These are phyloP conservation scores for Etheostoma nigrum DNA, from an alignment of 2,797 vertebrate genomes.

Conservation along the genomic window DNA sequence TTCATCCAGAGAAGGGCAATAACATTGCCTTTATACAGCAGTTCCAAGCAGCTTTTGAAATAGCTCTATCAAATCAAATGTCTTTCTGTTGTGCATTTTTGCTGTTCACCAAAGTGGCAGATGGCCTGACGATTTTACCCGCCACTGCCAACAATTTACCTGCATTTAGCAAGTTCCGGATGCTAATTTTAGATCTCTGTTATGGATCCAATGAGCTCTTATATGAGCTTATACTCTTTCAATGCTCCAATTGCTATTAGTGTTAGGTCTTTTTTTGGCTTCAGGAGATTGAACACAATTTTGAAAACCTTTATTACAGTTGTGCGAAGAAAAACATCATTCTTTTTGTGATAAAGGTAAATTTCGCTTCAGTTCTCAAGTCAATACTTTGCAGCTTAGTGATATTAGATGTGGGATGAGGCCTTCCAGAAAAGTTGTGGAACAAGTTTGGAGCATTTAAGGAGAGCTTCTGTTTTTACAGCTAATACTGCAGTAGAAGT, in stretches of 20 bases:
- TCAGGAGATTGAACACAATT: conserved; percentile 27
- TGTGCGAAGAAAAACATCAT: conserved; percentile 22
- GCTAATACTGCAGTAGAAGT: conserved; percentile 19
- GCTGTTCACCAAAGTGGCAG: no score
- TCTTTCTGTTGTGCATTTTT: no score
- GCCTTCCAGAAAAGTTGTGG: conserved; percentile 14
- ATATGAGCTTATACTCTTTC: background rate
- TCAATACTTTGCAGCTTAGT: conserved; percentile 43
- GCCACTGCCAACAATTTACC: no score
- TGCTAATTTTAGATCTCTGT: no score
- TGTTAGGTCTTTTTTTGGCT: conserved; percentile 16
- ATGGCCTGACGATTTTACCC: no score
- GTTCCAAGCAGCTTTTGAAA: no score
- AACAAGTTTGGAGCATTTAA: conserved; percentile 46
- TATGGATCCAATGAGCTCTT: background rate
- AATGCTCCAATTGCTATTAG: conserved; percentile 17
- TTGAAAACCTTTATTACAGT: conserved; percentile 21
- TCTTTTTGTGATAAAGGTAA: conserved; percentile 41
- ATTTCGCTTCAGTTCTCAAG: conserved; percentile 22
- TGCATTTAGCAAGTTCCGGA: no score
- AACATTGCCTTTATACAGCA: no score
- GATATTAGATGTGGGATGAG: conserved; percentile 38
- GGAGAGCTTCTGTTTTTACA: background rate
- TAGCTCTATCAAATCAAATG: no score
- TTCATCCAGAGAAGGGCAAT: no score